Base-by-base conservation (phyloP, 2,888 invertebrate genomes). In the Drosophila subsilvestris region DNA sequence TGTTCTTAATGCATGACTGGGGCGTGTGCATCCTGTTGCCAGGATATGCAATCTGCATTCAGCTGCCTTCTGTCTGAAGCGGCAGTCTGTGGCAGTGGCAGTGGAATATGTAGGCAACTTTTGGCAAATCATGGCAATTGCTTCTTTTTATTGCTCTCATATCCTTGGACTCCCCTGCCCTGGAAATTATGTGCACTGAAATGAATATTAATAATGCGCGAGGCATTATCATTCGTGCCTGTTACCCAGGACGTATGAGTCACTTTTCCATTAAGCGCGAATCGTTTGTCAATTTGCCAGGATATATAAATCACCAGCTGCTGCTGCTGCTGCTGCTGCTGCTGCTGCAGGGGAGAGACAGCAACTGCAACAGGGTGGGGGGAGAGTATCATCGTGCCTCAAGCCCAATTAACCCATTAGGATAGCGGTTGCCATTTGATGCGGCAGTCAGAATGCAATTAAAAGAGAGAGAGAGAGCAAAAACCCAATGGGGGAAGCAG, bases 381-480 rank as follows among this genome's bases (percentile, higher is more conserved):
- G n/a, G 45, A 44, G 7, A 20, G 73, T 62, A 60, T 50, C 48
- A 54, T 62, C 75, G 71, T 66, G 77, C 75, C 82, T 81, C 81
- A 73, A 87, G 69, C 77, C 82, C 82, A 82, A 87, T 87, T 82
- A 82, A 82, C 82, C 82, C 85, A 82, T 82, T 84, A 87, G 77
- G 63, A 55, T 60, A 48, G 68, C 63, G 68, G 61, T 55, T 69
- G 58, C 79, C 76, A 83, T 83, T 80, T 78, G 77, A 83, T 75
- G 73, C 83, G 68, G 80, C 75, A 77, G 77, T 60, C 76, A 72
- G 81, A 87, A 88, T 87, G 83, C 86, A 84, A 88, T 85, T 84
- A 84, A 86, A 75, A 74, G 59, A 72, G 55, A 72, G 51, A 74
- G 59, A 72, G 55, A 72, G 51, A 17, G 54, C 37, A 45, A 43